Percentiles rank a stretch among this genome's conserved stretches.
Evolutionary conservation across 2,797 vertebrate genomes (phyloP).

Genomic region (Propithecus deckenii): DNA sequence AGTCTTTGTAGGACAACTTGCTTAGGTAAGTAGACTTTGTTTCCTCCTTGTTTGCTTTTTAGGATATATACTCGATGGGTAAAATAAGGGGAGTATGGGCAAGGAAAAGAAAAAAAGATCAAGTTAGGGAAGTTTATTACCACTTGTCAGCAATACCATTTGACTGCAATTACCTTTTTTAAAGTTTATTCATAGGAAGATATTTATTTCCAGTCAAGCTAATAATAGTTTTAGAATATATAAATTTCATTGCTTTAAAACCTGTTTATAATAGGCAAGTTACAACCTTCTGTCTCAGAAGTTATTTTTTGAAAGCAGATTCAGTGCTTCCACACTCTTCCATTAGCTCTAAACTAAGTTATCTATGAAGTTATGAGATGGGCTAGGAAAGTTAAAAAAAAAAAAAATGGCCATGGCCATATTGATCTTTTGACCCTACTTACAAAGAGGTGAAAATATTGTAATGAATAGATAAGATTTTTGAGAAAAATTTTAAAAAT

Average conservation of each 20-base stretch:
- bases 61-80: not conserved
- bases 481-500: not conserved
- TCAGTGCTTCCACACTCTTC: not conserved
- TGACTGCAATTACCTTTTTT: not conserved
- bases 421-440: not conserved
- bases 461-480: not conserved
- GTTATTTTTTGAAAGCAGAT: not conserved
- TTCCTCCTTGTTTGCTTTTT: not conserved
- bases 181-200: not conserved
- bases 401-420: not conserved
- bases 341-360: not conserved
- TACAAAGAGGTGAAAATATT: not conserved
- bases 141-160: not conserved
- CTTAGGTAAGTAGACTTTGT: not conserved
- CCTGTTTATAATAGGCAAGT: not conserved
- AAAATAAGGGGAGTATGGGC: not conserved
- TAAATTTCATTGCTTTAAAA: not conserved
- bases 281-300: not conserved
- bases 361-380: not conserved
- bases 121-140: not conserved
- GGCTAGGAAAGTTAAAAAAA: not conserved
- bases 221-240: not conserved
- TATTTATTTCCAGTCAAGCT: not conserved
- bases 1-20: not conserved
- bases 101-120: not conserved